Percentiles rank a stretch among this genome's conserved stretches.
phyloP scores from a whole-genome alignment of 2,797 vertebrate genomes.

The Sarcoramphus papa region DNA sequence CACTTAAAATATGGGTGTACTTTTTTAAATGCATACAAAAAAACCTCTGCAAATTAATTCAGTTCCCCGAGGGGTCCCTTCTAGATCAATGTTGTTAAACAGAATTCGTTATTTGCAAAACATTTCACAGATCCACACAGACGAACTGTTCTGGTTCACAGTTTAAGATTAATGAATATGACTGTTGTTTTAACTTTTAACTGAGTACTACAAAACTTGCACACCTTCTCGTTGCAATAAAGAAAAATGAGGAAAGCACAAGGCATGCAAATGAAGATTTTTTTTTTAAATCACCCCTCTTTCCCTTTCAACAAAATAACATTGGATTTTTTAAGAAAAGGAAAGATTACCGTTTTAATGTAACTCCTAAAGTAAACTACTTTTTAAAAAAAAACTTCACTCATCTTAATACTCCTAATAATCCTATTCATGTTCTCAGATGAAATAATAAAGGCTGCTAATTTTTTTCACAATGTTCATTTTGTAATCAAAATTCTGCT shows the following conservation, averaged over 20 bases:
- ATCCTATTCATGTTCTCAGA: constrained; percentile 15
- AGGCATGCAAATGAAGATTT: neutral
- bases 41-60: neutral
- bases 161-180: neutral
- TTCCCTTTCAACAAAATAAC: neutral
- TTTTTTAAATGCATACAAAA: neutral
- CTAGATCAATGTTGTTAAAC: neutral
- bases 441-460: constrained; percentile 38
- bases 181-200: neutral
- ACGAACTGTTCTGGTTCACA: neutral
- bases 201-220: neutral
- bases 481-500: constrained; percentile 59
- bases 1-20: neutral
- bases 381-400: neutral
- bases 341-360: neutral
- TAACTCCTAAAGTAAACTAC: neutral
- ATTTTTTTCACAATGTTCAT: constrained; percentile 29
- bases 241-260: neutral
- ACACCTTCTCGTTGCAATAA: neutral
- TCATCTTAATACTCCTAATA: constrained; percentile 35
- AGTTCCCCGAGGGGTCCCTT: neutral
- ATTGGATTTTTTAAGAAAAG: neutral
- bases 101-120: constrained; percentile 5
- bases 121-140: neutral
- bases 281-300: neutral